A percentile compares a stretch with the other conserved stretches of the same genome.
These are phyloP conservation scores for Galaxea fascicularis DNA, from an alignment of 92 coral and sea anemone genomes.

Conservation along the genomic window DNA sequence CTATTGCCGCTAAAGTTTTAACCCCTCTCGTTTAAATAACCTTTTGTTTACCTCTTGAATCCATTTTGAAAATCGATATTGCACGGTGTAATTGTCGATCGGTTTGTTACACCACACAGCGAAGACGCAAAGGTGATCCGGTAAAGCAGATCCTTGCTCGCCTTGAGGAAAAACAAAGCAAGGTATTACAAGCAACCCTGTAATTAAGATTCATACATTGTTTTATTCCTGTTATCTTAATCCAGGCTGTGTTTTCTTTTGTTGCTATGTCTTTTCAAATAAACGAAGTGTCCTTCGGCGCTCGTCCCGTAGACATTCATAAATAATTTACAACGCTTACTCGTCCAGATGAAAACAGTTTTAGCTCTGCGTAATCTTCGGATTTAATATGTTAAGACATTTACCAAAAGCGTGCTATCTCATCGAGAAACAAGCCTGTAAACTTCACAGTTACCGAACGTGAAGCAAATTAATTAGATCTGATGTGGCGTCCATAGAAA, in stretches of 20 bases:
- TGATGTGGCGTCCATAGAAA: constrained; percentile 4
- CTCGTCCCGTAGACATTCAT: not conserved
- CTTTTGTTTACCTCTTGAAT: constrained; percentile 35
- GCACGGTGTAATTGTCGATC: not conserved
- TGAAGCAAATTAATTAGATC: not conserved
- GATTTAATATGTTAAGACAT: not conserved
- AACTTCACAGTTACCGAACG: not conserved
- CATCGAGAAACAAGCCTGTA: not conserved
- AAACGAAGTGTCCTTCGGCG: not conserved
- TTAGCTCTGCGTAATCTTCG: not conserved
- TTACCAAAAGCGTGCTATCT: not conserved
- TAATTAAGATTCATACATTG: not conserved
- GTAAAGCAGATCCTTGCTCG: constrained; percentile 79
- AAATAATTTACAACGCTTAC: constrained; percentile 1
- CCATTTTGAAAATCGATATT: not conserved
- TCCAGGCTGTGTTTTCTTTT: constrained; percentile 15
- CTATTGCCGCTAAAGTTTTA: not conserved
- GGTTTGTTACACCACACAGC: constrained; percentile 1
- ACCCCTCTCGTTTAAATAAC: constrained; percentile 12
- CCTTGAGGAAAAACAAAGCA: constrained; percentile 72
- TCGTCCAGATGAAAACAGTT: not conserved
- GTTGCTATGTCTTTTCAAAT: not conserved
- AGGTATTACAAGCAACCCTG: constrained; percentile 62
- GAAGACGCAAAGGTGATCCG: constrained; percentile 55
- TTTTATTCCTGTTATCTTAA: constrained; percentile 8